Evolutionary conservation across 1,140 invertebrate genomes (phyloP).

Genomic region (Ips nitidus): DNA sequence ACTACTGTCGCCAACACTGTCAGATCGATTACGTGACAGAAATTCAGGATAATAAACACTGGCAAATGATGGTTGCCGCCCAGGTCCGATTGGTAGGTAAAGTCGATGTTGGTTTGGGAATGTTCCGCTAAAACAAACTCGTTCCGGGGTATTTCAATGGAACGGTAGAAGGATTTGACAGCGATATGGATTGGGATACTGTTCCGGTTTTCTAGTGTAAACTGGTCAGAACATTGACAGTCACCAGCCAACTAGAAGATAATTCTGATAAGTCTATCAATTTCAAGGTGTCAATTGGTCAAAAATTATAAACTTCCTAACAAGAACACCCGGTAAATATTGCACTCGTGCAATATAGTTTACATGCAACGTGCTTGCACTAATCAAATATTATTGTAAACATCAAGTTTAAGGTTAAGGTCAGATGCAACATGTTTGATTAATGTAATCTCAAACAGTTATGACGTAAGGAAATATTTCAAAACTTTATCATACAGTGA

Average conservation of each 20-base stretch:
- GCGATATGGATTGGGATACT: constrained; percentile 33
- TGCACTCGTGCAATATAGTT: background rate
- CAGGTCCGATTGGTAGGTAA: constrained; percentile 28
- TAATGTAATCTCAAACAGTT: no score
- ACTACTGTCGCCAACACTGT: constrained; percentile 39
- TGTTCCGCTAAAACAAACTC: constrained; percentile 21
- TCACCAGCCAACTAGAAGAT: constrained; percentile 34
- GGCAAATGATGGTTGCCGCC: constrained; percentile 32
- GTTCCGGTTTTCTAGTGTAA: constrained; percentile 36
- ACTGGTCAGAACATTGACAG: constrained; percentile 25
- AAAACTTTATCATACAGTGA: no score
- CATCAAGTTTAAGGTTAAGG: no score
- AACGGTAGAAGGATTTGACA: constrained; percentile 30
- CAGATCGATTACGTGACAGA: constrained; percentile 34
- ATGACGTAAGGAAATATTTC: no score
- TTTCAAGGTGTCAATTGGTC: no score
- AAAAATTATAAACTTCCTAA: background rate
- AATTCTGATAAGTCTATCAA: background rate
- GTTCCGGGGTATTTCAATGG: constrained; percentile 22
- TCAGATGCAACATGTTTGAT: no score
- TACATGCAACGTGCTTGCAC: background rate
- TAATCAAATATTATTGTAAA: no score
- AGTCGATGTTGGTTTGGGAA: constrained; percentile 21
- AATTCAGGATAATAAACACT: constrained; percentile 37
- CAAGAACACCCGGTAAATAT: background rate